These are phyloP conservation scores for Microplitis demolitor DNA, from an alignment of 1,140 invertebrate species.

Conservation along the genomic window DNA sequence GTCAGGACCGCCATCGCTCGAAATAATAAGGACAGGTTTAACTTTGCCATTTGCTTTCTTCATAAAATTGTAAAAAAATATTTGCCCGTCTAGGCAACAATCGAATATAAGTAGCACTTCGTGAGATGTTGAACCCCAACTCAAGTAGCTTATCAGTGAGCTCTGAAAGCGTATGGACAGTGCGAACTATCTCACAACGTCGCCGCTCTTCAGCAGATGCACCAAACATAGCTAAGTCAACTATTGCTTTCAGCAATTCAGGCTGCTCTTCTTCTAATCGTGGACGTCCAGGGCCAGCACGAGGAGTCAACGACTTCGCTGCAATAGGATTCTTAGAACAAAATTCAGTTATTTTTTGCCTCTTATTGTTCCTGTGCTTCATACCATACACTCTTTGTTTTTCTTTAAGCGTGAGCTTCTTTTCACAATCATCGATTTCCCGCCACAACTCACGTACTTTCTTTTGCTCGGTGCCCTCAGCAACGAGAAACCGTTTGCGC, in stretches of 20 bases:
- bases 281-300: neutral
- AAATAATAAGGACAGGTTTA: constrained; percentile 55
- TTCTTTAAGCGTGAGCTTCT: neutral
- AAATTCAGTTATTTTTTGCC: constrained; percentile 1
- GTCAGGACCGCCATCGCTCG: constrained; percentile 52
- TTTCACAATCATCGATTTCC: neutral
- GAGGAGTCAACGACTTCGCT: constrained; percentile 6
- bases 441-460: neutral
- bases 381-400: constrained; percentile 10
- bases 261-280: constrained; percentile 36
- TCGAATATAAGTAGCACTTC: too few species aligned
- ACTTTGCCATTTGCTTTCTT: constrained; percentile 21
- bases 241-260: constrained; percentile 40
- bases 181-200: constrained; percentile 39
- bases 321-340: neutral
- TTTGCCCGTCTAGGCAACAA: too few species aligned
- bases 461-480: constrained; percentile 1
- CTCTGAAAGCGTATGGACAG: constrained; percentile 36
- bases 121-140: too few species aligned
- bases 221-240: constrained; percentile 40
- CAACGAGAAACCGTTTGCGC: neutral
- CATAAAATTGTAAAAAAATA: constrained; percentile 28
- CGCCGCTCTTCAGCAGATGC: constrained; percentile 40
- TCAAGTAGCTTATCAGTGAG: neutral
- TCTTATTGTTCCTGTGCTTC: constrained; percentile 4